Conservation (phyloP, 2,113 vertebrate genomes). For the Siphamia tubifer region DNA sequence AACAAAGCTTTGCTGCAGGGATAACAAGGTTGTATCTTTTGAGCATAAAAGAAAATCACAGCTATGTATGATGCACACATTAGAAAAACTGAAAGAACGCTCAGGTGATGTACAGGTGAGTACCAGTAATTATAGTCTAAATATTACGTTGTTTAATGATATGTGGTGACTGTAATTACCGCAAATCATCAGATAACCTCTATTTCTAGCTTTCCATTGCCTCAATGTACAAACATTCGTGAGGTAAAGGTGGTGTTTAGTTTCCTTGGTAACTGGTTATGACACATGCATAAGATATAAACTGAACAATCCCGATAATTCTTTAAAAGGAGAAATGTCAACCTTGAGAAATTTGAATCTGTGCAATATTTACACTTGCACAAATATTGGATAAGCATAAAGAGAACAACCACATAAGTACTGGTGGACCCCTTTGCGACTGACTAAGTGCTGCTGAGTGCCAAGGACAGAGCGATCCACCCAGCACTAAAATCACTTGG, state of each 20-base stretch:
- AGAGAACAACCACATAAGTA: neutral
- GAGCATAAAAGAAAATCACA: neutral
- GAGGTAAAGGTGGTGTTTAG: neutral
- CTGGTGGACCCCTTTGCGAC: neutral
- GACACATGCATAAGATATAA: neutral
- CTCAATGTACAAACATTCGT: neutral
- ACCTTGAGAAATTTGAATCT: neutral
- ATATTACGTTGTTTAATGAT: slow-evolving; percentile 13
- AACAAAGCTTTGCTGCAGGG: neutral
- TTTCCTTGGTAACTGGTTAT: slow-evolving; percentile 25
- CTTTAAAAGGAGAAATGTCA: neutral
- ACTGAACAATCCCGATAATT: slow-evolving; percentile 9
- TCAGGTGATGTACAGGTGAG: neutral
- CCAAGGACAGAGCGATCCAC: slow-evolving; percentile 58
- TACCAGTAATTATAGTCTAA: neutral
- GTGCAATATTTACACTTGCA: neutral
- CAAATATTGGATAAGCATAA: too few species aligned
- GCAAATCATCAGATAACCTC: too few species aligned
- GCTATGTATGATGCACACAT: neutral
- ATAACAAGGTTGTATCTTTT: neutral
- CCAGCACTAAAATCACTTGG: slow-evolving; percentile 37
- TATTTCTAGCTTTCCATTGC: neutral
- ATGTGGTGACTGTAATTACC: slow-evolving; percentile 2
- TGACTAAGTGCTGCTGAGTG: slow-evolving; percentile 13
- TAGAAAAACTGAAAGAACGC: neutral